These are phyloP conservation scores for Atrichornis clamosus DNA, from an alignment of 2,113 vertebrate genomes.

Conservation along the genomic window DNA sequence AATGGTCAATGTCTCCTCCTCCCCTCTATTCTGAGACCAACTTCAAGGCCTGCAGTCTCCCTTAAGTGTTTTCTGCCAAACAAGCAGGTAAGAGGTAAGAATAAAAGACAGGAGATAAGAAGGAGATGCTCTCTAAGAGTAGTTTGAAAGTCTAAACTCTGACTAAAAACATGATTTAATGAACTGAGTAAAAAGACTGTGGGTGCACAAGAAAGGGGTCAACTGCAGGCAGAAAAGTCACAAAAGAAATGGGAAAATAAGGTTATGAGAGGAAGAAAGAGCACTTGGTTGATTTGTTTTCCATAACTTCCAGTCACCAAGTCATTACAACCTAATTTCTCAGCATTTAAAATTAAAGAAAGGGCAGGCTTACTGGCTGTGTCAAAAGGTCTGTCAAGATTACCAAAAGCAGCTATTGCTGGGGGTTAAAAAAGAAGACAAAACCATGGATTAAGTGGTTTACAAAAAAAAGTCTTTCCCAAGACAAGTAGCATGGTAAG, in stretches of 20 bases:
- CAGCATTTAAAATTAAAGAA: neutral
- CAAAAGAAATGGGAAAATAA: neutral
- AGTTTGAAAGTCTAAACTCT: neutral
- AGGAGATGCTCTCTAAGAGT: neutral
- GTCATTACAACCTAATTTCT: neutral
- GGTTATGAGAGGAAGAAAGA: neutral
- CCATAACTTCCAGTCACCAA: neutral
- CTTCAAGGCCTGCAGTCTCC: neutral
- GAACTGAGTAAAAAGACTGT: neutral
- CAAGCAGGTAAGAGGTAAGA: conserved; percentile 30
- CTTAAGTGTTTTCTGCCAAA: neutral
- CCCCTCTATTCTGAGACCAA: neutral
- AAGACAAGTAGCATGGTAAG: neutral
- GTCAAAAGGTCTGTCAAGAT: neutral
- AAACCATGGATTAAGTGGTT: neutral
- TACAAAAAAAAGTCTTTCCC: neutral
- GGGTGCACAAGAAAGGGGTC: neutral
- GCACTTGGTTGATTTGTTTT: neutral
- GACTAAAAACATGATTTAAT: neutral
- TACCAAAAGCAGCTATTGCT: neutral
- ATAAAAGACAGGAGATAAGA: conserved; percentile 11
- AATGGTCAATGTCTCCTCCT: neutral
- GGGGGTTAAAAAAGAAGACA: neutral
- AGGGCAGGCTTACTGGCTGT: neutral
- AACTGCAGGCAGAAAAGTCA: neutral